Percentiles rank a stretch among this genome's conserved stretches.
Conservation (phyloP, 2,797 vertebrate genomes). For the Syngnathus acus region DNA sequence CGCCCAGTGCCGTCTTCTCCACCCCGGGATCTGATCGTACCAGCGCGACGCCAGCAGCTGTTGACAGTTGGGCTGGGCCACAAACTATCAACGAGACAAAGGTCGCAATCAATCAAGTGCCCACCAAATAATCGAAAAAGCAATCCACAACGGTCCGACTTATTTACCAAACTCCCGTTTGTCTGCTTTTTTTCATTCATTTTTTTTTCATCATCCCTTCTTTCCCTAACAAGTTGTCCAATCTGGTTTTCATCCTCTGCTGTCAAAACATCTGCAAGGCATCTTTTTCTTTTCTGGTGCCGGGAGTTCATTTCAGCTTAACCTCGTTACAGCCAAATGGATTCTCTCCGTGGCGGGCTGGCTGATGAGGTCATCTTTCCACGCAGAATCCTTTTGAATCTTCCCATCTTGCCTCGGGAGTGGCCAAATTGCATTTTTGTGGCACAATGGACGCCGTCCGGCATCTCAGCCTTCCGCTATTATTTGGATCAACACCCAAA, state of each 20-base stretch:
- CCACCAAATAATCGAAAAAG: neutral
- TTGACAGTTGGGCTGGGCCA: slow-evolving; percentile 97
- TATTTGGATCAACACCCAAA: no score
- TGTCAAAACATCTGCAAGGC: slow-evolving; percentile 39
- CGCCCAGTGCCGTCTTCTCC: slow-evolving; percentile 94
- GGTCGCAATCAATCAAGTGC: neutral
- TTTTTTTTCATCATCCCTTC: neutral
- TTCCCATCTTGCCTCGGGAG: neutral
- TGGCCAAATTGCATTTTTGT: neutral
- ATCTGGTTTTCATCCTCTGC: neutral
- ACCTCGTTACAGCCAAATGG: slow-evolving; percentile 55
- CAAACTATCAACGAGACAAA: slow-evolving; percentile 73
- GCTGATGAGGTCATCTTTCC: slow-evolving; percentile 44
- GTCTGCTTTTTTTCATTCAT: no score
- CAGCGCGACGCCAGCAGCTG: slow-evolving; percentile 94
- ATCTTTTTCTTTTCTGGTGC: slow-evolving; percentile 37
- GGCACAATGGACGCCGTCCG: no score
- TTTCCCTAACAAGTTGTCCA: neutral
- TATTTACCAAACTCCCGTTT: no score
- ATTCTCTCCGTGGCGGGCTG: slow-evolving; percentile 38
- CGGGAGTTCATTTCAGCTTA: slow-evolving; percentile 46
- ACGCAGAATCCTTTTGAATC: neutral
- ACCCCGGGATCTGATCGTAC: slow-evolving; percentile 95
- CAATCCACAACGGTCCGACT: no score
- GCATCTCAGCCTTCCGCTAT: no score